Evolutionary conservation across 2,113 vertebrate genomes (phyloP), one percentile per base, ranked within the genome.

Genomic region (Scomber japonicus): DNA sequence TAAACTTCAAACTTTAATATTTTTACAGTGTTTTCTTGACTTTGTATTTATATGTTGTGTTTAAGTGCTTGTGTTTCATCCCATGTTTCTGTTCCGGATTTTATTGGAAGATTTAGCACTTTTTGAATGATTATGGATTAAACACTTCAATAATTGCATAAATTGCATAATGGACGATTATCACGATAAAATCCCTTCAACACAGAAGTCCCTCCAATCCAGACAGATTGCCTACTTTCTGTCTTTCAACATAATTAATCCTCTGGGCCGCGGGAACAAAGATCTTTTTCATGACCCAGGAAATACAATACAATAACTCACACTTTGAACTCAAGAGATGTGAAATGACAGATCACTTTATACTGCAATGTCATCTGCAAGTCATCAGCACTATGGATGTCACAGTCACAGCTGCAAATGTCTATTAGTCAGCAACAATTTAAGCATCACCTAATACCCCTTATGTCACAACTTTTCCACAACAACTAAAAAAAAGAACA

Each of bases 361-460:
- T 50, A 14, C 24, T 15, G 2, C 67, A 27, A 67, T 67, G 71
- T 78, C 68, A 75, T 78, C 71, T 56, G 14, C 17, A 19, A 27
- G 11, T 16, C 51, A 54, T 78, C 72, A 19, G 15, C 60, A 84
- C 63, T 46, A 59, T 81, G 46, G 14, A 48, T 73, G 51, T 65
- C 45, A 57, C 14, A 24, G 40, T 14, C 51, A 15, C 88, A 91
- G 85, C 85, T 85, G 88, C 78, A 83, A 21, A 71, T 30, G 49
- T 77, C 55, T 45, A 51, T 89, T 82, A 83, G 75, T 89, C 82
- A 83, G 35, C 71, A 78, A 77, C 62, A 82, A 59, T 83, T 81
- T 61, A 79, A 84, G 76, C 44, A 64, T 46, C 59, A 79, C 5
- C 51, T 69, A 71, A 91, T 85, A 78, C 45, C 54, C 49, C 54